Base-by-base conservation (phyloP, 2,888 invertebrate genomes). In the Nomada ferruginata region DNA sequence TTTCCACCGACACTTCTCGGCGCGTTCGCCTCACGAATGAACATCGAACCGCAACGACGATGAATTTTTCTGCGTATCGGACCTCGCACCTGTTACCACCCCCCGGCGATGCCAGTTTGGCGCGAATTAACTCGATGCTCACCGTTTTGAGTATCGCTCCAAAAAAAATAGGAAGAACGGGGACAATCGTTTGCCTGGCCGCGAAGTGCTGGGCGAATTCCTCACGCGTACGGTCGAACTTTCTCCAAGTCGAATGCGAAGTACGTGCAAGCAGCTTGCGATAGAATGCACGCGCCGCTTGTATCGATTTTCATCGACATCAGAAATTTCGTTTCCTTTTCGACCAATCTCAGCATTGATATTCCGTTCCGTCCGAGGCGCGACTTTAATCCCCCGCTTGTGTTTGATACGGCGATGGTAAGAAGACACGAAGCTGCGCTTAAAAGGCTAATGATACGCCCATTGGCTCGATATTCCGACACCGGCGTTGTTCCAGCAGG, bases 381-480 rank as follows among this genome's bases (percentile, higher is more conserved):
- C 29, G 29, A 7, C 29, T 29, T 29, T 20, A 53, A 64, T 23
- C 23, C 1, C 2, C n/a, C 47, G 15, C 20, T n/a, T 57, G 64
- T 15, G 52, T 60, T 29, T 15, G 60, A 42, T 29, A 7, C 47
- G 29, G 44, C 74, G 59, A 57, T 26, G 63, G 47, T 65, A 61
- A 42, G 55, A 69, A 64, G 59, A 20, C 50, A 55, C 29, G 70
- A 74, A 36, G 36, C 52, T 65, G 44, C 57, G 61, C 71, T 76
- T 68, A 77, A 86, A 84, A 77, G 82, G 73, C 84, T 82, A 86
- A 86, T 44, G 84, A 78, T 57, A 63, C 78, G 66, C 36, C 63
- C 52, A 72, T 79, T 66, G 80, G 57, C n/a, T 47, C 10, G 74
- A 47, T 76, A 65, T 52, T 29, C 64, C 66, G 61, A 73, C 63